Conservation (phyloP, 1,140 invertebrate genomes). For the Gonatopus flavifemur region DNA sequence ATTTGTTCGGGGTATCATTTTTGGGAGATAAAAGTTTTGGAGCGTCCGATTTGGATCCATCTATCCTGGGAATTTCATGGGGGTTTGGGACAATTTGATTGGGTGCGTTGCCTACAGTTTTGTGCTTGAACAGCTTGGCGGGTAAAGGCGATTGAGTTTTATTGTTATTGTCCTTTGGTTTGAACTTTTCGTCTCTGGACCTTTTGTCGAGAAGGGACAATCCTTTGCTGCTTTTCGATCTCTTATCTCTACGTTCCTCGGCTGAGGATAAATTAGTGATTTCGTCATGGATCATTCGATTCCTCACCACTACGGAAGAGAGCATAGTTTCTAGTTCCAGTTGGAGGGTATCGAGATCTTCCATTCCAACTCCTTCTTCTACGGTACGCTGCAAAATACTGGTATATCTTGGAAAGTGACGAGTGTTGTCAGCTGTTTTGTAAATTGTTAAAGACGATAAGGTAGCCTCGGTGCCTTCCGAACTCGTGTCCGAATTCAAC, state of each 20-base stretch:
- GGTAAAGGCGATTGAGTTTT: constrained; percentile 48
- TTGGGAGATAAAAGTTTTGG: constrained; percentile 71
- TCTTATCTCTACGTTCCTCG: constrained; percentile 69
- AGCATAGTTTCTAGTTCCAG: constrained; percentile 85
- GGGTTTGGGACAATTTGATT: constrained; percentile 51
- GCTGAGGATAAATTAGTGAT: constrained; percentile 69
- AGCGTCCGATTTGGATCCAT: constrained; percentile 67
- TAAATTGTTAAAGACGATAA: constrained; percentile 41
- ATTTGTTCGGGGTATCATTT: constrained; percentile 92
- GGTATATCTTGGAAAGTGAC: constrained; percentile 60
- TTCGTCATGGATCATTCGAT: constrained; percentile 76
- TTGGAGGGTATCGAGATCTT: constrained; percentile 85
- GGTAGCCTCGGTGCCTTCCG: constrained; percentile 34
- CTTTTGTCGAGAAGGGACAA: constrained; percentile 57
- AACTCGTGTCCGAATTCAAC: constrained; percentile 33
- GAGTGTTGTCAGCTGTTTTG: constrained; percentile 61
- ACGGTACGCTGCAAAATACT: constrained; percentile 60
- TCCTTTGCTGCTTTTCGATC: constrained; percentile 60
- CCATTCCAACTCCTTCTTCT: constrained; percentile 71
- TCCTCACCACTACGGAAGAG: constrained; percentile 76
- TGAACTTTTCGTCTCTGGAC: constrained; percentile 60
- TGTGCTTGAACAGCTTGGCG: constrained; percentile 51
- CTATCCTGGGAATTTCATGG: constrained; percentile 56
- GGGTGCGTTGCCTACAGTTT: constrained; percentile 44
- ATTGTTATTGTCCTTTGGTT: constrained; percentile 50